phyloP scores from a whole-genome alignment of 2,888 invertebrate genomes.

The Atherix ibis region DNA sequence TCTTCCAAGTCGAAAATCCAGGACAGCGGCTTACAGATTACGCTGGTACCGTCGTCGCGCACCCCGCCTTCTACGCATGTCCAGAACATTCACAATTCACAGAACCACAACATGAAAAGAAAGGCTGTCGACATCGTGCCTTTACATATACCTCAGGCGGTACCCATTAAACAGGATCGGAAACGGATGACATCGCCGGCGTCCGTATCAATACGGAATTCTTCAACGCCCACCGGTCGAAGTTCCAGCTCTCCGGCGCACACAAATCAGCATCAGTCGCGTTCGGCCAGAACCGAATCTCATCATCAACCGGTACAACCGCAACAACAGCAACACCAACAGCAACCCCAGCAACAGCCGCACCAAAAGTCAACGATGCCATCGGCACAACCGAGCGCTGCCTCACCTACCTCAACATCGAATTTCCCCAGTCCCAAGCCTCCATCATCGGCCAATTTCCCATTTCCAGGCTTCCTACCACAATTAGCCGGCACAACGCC shows the following conservation, averaged over 20 bases:
- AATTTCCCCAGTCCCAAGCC: slow-evolving; percentile 7
- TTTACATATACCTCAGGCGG: neutral
- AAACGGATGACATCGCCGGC: slow-evolving; percentile 1
- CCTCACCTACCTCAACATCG: slow-evolving; percentile 4
- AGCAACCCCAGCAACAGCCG: neutral
- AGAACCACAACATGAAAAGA: slow-evolving; percentile 13
- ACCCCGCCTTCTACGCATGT: slow-evolving; percentile 8
- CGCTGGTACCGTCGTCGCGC: slow-evolving; percentile 10
- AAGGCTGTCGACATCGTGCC: slow-evolving; percentile 10
- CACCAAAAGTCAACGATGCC: neutral
- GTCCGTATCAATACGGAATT: no score
- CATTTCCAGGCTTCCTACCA: slow-evolving; percentile 9
- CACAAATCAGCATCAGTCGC: neutral
- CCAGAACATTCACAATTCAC: slow-evolving; percentile 13
- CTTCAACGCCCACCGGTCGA: neutral
- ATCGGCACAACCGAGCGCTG: slow-evolving; percentile 1
- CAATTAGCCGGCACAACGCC: slow-evolving; percentile 9
- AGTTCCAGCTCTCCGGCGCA: neutral
- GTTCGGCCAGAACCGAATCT: no score
- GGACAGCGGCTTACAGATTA: slow-evolving; percentile 12
- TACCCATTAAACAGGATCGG: slow-evolving; percentile 1
- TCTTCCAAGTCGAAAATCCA: slow-evolving; percentile 8
- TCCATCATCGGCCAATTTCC: slow-evolving; percentile 9
- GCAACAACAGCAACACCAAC: neutral
- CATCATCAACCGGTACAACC: slow-evolving; percentile 1